These are phyloP conservation scores for Nemotelus pantherinus DNA, from an alignment of 2,888 invertebrate species.

Conservation along the genomic window DNA sequence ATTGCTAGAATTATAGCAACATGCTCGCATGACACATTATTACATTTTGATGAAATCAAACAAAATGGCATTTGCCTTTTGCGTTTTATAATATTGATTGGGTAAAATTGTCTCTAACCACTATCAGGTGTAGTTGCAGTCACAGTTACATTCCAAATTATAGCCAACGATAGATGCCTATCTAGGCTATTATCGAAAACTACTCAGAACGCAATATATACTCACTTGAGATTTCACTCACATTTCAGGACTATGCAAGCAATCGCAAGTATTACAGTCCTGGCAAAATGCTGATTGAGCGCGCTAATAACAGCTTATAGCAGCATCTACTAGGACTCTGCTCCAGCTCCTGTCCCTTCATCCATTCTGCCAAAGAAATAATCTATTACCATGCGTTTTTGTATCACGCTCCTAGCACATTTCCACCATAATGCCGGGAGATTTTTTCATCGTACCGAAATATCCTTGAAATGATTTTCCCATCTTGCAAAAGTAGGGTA, in stretches of 20 bases:
- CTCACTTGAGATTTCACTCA: too few species aligned
- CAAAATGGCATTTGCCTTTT: too few species aligned
- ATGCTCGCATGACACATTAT: too few species aligned
- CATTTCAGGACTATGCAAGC: neutral
- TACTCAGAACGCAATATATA: too few species aligned
- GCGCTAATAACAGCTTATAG: neutral
- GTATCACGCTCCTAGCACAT: slow-evolving; percentile 35
- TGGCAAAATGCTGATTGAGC: slow-evolving; percentile 4
- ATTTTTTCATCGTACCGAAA: slow-evolving; percentile 28
- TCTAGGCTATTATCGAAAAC: too few species aligned
- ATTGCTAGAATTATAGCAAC: too few species aligned
- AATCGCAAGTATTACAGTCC: neutral
- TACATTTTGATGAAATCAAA: too few species aligned
- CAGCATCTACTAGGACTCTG: slow-evolving; percentile 10
- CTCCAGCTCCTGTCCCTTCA: neutral
- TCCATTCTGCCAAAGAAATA: slow-evolving; percentile 47
- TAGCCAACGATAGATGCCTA: too few species aligned
- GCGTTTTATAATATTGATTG: too few species aligned
- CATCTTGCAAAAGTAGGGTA: slow-evolving; percentile 31
- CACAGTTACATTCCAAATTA: too few species aligned
- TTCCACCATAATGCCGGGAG: slow-evolving; percentile 29
- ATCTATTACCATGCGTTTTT: slow-evolving; percentile 49
- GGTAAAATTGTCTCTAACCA: too few species aligned
- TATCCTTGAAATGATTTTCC: slow-evolving; percentile 35
- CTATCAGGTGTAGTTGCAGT: too few species aligned